phyloP scores from a whole-genome alignment of 2,888 invertebrate genomes.

The Myopa tessellatipennis region DNA sequence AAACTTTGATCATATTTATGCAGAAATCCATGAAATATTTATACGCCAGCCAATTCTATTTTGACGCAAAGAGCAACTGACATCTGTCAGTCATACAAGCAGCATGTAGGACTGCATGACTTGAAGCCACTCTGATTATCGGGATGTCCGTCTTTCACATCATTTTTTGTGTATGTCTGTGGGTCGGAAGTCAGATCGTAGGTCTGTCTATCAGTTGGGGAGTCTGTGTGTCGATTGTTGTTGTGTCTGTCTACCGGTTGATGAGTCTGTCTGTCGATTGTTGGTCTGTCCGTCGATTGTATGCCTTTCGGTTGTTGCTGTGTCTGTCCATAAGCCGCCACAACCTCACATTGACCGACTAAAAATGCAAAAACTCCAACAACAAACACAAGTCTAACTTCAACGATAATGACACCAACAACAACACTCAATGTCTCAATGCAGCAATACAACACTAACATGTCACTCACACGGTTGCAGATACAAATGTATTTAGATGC shows the following conservation, averaged over 20 bases:
- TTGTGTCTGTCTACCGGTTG: background rate
- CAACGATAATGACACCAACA: conserved; percentile 2
- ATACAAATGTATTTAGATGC: conserved; percentile 28
- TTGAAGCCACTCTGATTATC: background rate
- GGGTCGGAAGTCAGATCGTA: background rate
- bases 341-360: conserved; percentile 42
- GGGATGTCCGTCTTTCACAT: background rate
- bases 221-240: background rate
- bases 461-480: conserved; percentile 10
- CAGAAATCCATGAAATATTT: conserved; percentile 32
- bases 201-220: background rate
- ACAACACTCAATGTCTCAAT: background rate
- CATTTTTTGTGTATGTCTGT: background rate
- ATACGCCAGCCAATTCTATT: conserved; percentile 26
- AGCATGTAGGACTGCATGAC: background rate
- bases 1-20: conserved; percentile 5
- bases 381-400: background rate
- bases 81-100: conserved; percentile 24
- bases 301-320: background rate
- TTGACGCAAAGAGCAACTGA: conserved; percentile 11
- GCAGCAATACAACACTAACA: background rate
- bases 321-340: conserved; percentile 8
- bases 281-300: background rate
- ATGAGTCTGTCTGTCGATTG: background rate
- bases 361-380: conserved; percentile 33